Conservation (phyloP, 1,140 invertebrate species). For the Zaprionus capensis region DNA sequence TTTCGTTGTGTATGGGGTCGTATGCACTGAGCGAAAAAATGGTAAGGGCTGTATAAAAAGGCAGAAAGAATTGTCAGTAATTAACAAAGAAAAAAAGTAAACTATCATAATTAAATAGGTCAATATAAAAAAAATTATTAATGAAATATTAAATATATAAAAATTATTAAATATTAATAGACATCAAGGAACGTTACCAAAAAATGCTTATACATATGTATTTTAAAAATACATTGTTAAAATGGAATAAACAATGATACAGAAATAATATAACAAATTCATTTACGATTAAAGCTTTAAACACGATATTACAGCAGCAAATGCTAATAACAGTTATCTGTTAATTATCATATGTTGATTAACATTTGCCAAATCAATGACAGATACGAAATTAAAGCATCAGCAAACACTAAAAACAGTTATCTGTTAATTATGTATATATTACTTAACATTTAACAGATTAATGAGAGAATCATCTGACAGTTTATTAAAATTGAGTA, state of each 20-base stretch:
- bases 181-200: not conserved
- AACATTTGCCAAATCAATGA: no score
- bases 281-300: no score
- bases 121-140: no score
- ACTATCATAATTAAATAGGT: no score
- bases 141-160: not conserved
- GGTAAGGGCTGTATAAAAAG: not conserved
- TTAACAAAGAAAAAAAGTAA: no score
- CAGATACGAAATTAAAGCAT: no score
- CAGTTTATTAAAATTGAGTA: not conserved
- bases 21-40: slow-evolving; percentile 25
- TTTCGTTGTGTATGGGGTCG: slow-evolving; percentile 21
- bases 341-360: no score
- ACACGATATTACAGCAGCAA: no score
- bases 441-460: not conserved
- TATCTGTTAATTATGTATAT: no score
- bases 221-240: not conserved
- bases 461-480: not conserved
- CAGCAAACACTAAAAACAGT: no score
- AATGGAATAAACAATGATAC: no score
- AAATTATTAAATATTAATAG: not conserved
- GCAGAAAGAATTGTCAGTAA: not conserved
- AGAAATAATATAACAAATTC: not conserved
- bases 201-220: not conserved
- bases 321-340: no score